phyloP scores from a whole-genome alignment of 2,797 vertebrate species.

The Fringilla coelebs region DNA sequence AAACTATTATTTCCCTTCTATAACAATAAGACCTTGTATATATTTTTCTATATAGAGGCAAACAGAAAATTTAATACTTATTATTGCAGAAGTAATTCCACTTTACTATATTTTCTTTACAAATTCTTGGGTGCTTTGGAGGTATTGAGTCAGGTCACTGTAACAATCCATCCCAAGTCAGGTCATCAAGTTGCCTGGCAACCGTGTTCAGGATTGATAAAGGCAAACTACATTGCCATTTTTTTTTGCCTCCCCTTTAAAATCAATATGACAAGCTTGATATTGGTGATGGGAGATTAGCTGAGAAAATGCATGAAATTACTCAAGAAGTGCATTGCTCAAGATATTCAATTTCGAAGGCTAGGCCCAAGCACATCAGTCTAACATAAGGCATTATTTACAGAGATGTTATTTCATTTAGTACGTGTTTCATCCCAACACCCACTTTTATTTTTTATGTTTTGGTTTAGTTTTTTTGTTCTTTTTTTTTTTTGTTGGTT shows the following conservation, averaged over 20 bases:
- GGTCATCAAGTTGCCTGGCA: constrained; percentile 72
- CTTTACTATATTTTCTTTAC: constrained; percentile 42
- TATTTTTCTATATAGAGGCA: neutral
- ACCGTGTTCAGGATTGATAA: constrained; percentile 81
- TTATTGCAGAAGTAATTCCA: constrained; percentile 28
- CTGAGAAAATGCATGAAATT: constrained; percentile 76
- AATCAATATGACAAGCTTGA: constrained; percentile 88
- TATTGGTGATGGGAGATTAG: constrained; percentile 85
- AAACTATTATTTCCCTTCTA: neutral
- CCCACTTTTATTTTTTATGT: rapidly evolving
- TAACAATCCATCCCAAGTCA: constrained; percentile 22
- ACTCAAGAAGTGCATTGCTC: constrained; percentile 73
- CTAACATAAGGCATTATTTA: constrained; percentile 40
- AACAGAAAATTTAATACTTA: neutral
- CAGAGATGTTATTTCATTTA: constrained; percentile 7
- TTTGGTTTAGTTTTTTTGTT: neutral
- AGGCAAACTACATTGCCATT: constrained; percentile 67
- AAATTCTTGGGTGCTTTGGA: constrained; percentile 68
- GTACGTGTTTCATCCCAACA: neutral
- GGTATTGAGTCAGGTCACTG: constrained; percentile 70
- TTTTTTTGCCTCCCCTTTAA: constrained; percentile 68
- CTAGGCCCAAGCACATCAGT: neutral
- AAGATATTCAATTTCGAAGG: constrained; percentile 58
- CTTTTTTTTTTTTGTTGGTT: neutral
- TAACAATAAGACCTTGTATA: neutral